Evolutionary conservation across 2,888 invertebrate species (phyloP), one percentile per base, ranked within the genome.

Genomic region (Baronia brevicornis): DNA sequence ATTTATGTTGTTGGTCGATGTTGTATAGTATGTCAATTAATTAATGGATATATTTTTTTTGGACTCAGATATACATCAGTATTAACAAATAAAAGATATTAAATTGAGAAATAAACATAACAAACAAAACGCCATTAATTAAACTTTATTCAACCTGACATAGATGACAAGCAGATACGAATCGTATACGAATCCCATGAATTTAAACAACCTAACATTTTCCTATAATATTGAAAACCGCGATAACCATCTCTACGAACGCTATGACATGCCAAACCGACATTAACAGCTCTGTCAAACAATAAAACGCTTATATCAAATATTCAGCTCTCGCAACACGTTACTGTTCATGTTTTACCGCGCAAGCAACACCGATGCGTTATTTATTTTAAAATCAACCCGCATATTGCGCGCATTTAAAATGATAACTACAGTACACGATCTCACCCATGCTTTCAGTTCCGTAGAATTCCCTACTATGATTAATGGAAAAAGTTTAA

Each of bases 231-330:
- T 68, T 65, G 59, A 69, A 67, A 57, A 39, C 39, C 28, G 22
- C 33, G 71, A 73, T 70, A 66, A 46, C 15, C 31, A 72, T 69
- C 71, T 23, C 36, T 38, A 27, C 39, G 38, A 39, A 43, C 37
- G 48, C 52, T 51, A 63, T 78, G 71, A 79, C 82, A 82, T 84
- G 82, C 82, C 68, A 80, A 72, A 69, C 51, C 57, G 62, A 69
- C 78, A 84, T 84, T 82, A 82, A 77, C 79, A 79, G 64, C 71
- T 73, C 57, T 72, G 74, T 72, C 73, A 75, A 77, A 74, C 73
- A 75, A 57, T 62, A 71, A 68, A 66, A 68, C 67, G 54, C 60
- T 55, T 46, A 50, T 54, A 74, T 77, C 53, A 71, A 77, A 69
- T 72, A 77, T 77, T 74, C 62, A 71, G 39, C 39, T 41, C 51